Percentiles rank a stretch among this genome's conserved stretches.
Evolutionary conservation across 1,140 invertebrate genomes (phyloP).

Genomic region (Charaxes varanes): DNA sequence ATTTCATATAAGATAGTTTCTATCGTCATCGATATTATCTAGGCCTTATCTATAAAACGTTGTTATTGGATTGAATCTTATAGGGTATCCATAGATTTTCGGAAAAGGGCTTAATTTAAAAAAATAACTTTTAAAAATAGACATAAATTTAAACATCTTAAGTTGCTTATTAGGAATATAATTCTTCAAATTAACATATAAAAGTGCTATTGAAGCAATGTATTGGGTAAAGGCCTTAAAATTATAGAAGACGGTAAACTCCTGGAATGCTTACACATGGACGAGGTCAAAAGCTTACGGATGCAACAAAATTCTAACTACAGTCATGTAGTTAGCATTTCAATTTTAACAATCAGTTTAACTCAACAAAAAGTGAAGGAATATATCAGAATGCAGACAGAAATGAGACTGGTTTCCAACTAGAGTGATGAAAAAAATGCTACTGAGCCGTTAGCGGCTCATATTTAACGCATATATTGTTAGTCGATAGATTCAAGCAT

Average conservation of each 20-base stretch:
- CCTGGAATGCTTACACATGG: neutral
- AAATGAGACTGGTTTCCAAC: neutral
- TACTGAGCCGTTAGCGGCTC: neutral
- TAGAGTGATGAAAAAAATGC: neutral
- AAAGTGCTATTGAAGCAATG: slow-evolving; percentile 1
- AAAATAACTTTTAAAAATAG: neutral
- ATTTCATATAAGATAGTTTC: slow-evolving; percentile 1
- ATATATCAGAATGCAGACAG: neutral
- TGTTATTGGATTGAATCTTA: slow-evolving; percentile 41
- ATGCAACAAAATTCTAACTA: neutral
- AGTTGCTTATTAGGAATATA: neutral
- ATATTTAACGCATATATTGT: neutral
- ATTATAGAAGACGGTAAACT: slow-evolving; percentile 3
- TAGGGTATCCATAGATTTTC: slow-evolving; percentile 28
- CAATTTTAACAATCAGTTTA: neutral
- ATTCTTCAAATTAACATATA: neutral
- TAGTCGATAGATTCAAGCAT: slow-evolving; percentile 9
- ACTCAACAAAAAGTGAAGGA: too few relatives aligned
- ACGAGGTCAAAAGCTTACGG: slow-evolving; percentile 1
- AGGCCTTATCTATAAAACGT: slow-evolving; percentile 39
- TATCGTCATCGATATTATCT: slow-evolving; percentile 3
- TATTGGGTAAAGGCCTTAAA: slow-evolving; percentile 9
- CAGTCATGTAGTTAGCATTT: neutral
- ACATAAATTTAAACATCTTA: neutral
- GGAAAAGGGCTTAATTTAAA: neutral